Evolutionary conservation across 2,888 invertebrate species (phyloP), one percentile per base, ranked within the genome.

Genomic region (Mythimna ferrago): DNA sequence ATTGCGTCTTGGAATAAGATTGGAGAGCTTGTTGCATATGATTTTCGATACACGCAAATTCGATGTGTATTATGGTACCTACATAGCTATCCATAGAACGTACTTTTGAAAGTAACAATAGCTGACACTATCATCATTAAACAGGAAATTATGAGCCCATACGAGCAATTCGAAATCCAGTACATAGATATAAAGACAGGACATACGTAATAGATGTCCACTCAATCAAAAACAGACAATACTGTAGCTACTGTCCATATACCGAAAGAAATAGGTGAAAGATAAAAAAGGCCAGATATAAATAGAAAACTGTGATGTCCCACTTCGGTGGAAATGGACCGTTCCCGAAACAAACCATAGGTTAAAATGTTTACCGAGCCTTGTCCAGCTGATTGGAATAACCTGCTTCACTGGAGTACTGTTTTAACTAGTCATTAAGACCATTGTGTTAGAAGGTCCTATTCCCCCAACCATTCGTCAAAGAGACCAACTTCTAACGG

Each of bases 351-450:
- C 64, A 54, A 68, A 54, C 35, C 73, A 73, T 54, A 71, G 65
- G 67, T 66, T 62, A 54, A 77, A 72, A 78, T 80, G 61, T 81
- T 80, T 78, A 78, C 80, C 63, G n/a, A 73, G 54, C 16, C 67
- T 44, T 35, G 60, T 61, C 80, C 80, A 82, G 83, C 81, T 83
- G 82, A 82, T 81, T 83, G 71, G 67, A 83, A 73, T 73, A 75
- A 73, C 83, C 63, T 57, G 81, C 72, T 77, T 26, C 41, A 65
- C 56, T 44, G 11, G 56, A 26, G 56, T 62, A 73, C 69, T 83
- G 75, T 83, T 78, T 83, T 76, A 53, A 64, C 71, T 70, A 63
- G 41, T 73, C 67, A 81, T 83, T 83, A 83, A 70, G 69, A 81
- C 57, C 4, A 35, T n/a, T 5, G 44, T 82, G 77, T 66, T 56